Evolutionary conservation across 1,140 invertebrate genomes (phyloP), one percentile per base, ranked within the genome.

Genomic region (Caerostris darwini): DNA sequence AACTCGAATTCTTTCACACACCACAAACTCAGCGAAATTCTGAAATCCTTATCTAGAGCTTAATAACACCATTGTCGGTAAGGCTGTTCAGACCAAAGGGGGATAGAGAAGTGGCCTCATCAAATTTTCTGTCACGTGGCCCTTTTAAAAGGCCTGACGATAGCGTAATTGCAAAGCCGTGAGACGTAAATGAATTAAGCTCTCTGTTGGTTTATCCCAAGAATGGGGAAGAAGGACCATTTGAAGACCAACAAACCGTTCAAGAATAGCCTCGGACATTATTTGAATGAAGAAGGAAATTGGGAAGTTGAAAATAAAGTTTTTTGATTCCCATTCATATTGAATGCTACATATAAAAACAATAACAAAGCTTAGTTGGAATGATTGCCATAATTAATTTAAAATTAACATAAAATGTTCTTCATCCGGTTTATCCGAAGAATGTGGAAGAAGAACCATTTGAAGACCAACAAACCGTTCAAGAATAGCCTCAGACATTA

Each of bases 171-270:
- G 81, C 90, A 64, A 77, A 19, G 10, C 58, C 90, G 90, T 92
- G 81, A 85, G 77, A 81, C 8, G 77, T 83, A 92, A 92, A 92
- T 83, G 58, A 92, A 85, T 92, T 92, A 92, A 50, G 58, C 54
- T 67, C n/a, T 77, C 53, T 81, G 54, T 81, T 34, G 71, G 69
- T 17, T 53, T 67, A n/a, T 19, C 14, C 8, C 12, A 67, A 56
- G 87, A 89, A 54, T 53, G 17, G 54, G 14, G 19, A 69, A 56
- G 87, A 59, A 61, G n/a, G 4, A n/a, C 19, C 57, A 5, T 61
- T 87, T 50, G 54, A 87, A n/a, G 85, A 5, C 12, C 10, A 87
- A 58, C 19, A 50, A 10, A 87, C n/a, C 7, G 5, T 19, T 10
- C 6, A 17, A 85, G 57, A 59, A 58, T 58, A 58, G 7, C n/a